These are phyloP conservation scores for Galbula dea DNA, from an alignment of 2,113 vertebrate genomes.

Conservation along the genomic window DNA sequence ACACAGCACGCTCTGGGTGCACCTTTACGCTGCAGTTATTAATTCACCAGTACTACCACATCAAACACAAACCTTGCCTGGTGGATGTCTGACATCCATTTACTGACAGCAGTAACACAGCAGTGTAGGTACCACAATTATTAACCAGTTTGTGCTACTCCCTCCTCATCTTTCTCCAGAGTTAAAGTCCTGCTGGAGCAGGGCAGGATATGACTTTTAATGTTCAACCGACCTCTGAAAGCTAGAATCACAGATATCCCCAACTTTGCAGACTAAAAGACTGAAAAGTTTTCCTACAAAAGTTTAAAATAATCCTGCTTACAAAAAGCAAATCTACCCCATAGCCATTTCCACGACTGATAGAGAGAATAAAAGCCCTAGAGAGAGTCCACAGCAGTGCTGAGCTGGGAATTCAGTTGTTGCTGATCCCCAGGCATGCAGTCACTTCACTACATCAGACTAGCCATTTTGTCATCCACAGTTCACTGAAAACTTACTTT, in stretches of 20 bases:
- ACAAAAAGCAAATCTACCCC: constrained; percentile 18
- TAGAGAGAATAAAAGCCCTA: constrained; percentile 35
- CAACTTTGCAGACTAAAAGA: not conserved
- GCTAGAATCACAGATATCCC: not conserved
- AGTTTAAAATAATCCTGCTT: constrained; percentile 25
- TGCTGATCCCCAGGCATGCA: constrained; percentile 45
- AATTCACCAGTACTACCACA: not conserved
- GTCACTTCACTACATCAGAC: constrained; percentile 3
- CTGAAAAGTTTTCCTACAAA: constrained; percentile 2
- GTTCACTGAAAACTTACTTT: constrained; percentile 4
- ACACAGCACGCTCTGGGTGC: not conserved
- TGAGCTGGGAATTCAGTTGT: constrained; percentile 56
- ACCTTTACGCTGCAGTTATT: not conserved
- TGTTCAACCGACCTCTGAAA: not conserved
- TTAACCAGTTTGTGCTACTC: not conserved
- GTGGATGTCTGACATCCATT: constrained; percentile 6
- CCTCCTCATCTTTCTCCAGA: not conserved
- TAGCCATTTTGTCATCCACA: constrained; percentile 11
- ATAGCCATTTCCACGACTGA: not conserved
- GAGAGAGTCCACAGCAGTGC: constrained; percentile 18
- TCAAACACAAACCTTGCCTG: not conserved
- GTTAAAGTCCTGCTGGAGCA: not conserved
- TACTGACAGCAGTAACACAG: not conserved
- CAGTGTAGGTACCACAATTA: not conserved
- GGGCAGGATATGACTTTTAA: not conserved